phyloP scores from a whole-genome alignment of 2,888 invertebrate genomes.

The Psylliodes chrysocephalus region DNA sequence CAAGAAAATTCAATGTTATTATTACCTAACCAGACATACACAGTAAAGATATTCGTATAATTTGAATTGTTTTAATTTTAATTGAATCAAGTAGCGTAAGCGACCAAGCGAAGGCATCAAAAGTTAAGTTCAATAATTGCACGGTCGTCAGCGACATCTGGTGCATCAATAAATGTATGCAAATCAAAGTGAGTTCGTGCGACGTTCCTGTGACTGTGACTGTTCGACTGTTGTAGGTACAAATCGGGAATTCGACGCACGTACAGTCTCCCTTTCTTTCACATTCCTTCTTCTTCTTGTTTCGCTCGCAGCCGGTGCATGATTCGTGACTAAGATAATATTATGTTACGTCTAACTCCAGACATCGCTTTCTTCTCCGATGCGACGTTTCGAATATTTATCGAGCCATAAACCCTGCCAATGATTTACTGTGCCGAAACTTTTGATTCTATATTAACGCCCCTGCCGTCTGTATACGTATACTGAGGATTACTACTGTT shows the following conservation, averaged over 20 bases:
- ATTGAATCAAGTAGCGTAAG: constrained; percentile 23
- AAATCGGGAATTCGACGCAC: constrained; percentile 55
- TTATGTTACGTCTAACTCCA: constrained; percentile 50
- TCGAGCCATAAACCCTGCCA: constrained; percentile 33
- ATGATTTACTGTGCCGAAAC: constrained; percentile 22
- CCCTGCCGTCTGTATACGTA: neutral
- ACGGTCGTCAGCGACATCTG: constrained; percentile 40
- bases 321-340: constrained; percentile 62
- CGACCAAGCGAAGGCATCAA: constrained; percentile 15
- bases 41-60: constrained; percentile 7
- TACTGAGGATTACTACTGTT: too few species aligned
- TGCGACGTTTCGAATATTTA: constrained; percentile 45
- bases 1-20: too few species aligned
- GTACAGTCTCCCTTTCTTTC: constrained; percentile 56
- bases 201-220: constrained; percentile 44
- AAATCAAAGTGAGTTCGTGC: constrained; percentile 46
- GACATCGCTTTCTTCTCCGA: constrained; percentile 46
- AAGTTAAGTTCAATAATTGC: constrained; percentile 40
- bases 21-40: too few species aligned
- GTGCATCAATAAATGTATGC: constrained; percentile 46
- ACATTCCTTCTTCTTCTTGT: constrained; percentile 49
- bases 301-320: constrained; percentile 60
- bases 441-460: constrained; percentile 17
- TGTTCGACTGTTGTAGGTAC: constrained; percentile 44
- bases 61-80: constrained; percentile 21